Base-by-base conservation (phyloP, 1,140 invertebrate species). In the Rhizoglyphus robini region DNA sequence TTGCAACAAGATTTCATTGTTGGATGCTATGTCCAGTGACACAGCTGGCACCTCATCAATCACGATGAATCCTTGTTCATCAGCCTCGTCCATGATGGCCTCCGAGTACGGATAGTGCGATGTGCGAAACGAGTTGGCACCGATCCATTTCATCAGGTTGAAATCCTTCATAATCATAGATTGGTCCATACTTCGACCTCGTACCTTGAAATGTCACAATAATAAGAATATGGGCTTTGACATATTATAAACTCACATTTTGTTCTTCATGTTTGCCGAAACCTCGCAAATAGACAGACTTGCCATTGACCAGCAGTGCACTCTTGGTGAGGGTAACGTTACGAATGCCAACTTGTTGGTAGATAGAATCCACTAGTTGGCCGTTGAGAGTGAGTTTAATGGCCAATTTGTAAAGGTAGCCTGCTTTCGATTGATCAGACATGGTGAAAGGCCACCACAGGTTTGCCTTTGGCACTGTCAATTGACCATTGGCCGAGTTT, bases 21-120 rank as follows among this genome's bases (percentile, higher is more conserved):
- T 86, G 65, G 80, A 79, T n/a, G n/a, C n/a, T n/a, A n/a, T n/a
- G 27, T 86, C 85, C 13, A 93, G 87, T 72, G 93, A 87, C 13
- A 96, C 92, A 54, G 88, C 90, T 0, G 95, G 93, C 74, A 88
- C 90, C 76, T 99, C 95, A 72, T 94, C 87, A 67, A 98, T 95
- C 23, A 98, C 87, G 76, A 94, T 89, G 69, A 98, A 92, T 36
- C 95, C 95, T 68, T 88, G 81, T 72, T 86, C 82, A 75, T 98
- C 95, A 30, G 93, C 92, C 73, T 90, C 79, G 74, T 96, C 90
- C 83, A 97, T 90, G 30, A 96, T 86, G 79, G 99, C 95, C 73
- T 99, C 96, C 1, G 92, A 90, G 76, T 99, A 99, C 4, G 96
- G 96, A 78, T n/a, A n/a, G n/a, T n/a, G n/a, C n/a, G n/a, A n/a